Evolutionary conservation across 2,113 vertebrate genomes (phyloP).

Genomic region (Protomyctophum bolini): DNA sequence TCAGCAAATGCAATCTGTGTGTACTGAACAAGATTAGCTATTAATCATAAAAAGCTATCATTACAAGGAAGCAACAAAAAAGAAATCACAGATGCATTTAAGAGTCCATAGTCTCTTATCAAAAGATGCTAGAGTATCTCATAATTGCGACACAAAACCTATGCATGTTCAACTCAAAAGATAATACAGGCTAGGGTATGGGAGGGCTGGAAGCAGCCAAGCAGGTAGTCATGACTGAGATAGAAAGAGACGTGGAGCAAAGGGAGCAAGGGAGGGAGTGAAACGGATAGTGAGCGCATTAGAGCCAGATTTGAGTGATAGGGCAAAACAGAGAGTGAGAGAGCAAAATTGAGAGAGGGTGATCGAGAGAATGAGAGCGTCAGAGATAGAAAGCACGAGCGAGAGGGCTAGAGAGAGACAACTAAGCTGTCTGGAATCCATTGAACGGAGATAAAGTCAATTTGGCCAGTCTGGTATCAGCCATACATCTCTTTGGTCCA

Average conservation of each 20-base stretch:
- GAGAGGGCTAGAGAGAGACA: background rate
- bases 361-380: background rate
- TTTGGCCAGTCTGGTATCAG: conserved; percentile 29
- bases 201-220: conserved; percentile 22
- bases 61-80: background rate
- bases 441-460: conserved; percentile 35
- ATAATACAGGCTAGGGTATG: conserved; percentile 26
- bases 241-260: background rate
- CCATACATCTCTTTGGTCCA: conserved; percentile 19
- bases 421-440: background rate
- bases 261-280: conserved; percentile 12
- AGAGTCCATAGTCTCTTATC: background rate
- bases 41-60: conserved; percentile 24
- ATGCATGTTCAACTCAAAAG: conserved; percentile 6
- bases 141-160: conserved; percentile 25
- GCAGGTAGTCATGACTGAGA: conserved; percentile 10
- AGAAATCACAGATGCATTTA: conserved; percentile 20
- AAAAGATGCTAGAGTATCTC: background rate
- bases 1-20: conserved; percentile 6
- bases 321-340: background rate
- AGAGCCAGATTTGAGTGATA: background rate
- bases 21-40: background rate
- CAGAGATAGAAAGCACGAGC: background rate
- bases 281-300: conserved; percentile 19
- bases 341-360: background rate